Percentiles rank a stretch among this genome's conserved stretches.
Evolutionary conservation across 2,797 vertebrate genomes (phyloP).

Genomic region (Coracias cyanogaster): DNA sequence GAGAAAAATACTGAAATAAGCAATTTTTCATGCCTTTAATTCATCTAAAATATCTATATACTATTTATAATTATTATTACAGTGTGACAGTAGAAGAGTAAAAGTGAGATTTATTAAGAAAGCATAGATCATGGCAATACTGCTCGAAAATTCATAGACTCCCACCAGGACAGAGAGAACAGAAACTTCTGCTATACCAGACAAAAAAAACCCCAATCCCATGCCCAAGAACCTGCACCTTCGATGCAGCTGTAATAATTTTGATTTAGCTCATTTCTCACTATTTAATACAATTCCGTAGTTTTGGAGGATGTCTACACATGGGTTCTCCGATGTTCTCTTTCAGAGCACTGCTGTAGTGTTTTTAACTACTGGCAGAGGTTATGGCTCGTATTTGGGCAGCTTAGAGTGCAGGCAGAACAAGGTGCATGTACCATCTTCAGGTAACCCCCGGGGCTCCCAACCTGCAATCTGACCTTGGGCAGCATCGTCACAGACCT

Average conservation of each 20-base stretch:
- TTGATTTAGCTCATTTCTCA: background rate
- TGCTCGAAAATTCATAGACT: background rate
- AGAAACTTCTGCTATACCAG: background rate
- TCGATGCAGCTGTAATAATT: background rate
- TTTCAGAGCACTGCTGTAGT: background rate
- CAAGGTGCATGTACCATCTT: background rate
- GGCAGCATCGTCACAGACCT: background rate
- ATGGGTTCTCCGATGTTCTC: rapidly evolving
- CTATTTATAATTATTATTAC: background rate
- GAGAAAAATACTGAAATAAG: background rate
- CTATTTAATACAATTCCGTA: background rate
- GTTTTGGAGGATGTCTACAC: background rate
- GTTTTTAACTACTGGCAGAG: background rate
- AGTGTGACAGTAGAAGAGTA: background rate
- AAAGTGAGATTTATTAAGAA: background rate
- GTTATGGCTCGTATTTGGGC: background rate
- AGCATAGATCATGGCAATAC: background rate
- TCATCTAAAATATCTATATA: background rate
- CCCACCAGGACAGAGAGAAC: background rate
- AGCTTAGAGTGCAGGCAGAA: background rate
- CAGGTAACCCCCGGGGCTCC: background rate
- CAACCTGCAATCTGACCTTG: background rate
- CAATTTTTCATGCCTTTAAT: background rate
- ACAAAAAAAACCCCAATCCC: background rate
- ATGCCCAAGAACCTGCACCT: background rate